A percentile compares a stretch with the other conserved stretches of the same genome.
These are phyloP conservation scores for Platycercus adscitus DNA, from an alignment of 2,113 vertebrate species.

Conservation along the genomic window DNA sequence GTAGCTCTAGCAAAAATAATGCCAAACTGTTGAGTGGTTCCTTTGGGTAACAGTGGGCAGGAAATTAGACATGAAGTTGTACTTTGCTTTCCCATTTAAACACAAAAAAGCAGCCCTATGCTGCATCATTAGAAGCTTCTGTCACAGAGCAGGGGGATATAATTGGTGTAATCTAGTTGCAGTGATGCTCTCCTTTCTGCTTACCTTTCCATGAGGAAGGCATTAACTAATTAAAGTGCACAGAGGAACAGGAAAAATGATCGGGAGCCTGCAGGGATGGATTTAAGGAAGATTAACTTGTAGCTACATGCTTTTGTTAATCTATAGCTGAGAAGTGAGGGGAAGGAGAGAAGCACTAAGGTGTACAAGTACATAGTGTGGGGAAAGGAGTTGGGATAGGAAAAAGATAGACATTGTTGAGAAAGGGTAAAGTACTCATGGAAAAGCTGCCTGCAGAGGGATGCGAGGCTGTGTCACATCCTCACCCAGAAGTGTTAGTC, in stretches of 20 bases:
- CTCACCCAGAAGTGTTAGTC: not conserved
- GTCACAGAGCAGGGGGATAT: not conserved
- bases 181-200: not conserved
- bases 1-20: not conserved
- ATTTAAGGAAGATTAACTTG: not conserved
- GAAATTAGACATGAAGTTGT: not conserved
- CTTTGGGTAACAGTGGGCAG: not conserved
- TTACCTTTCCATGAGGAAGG: not conserved
- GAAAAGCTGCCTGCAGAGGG: not conserved
- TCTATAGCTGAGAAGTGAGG: not conserved
- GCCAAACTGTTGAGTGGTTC: not conserved
- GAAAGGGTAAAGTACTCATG: not conserved
- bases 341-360: not conserved
- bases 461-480: not conserved
- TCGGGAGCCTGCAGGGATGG: not conserved
- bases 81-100: not conserved
- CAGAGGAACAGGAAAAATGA: not conserved
- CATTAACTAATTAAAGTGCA: not conserved
- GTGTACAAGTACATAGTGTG: rapidly evolving
- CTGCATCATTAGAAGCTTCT: not conserved
- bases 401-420: not conserved
- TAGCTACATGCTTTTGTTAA: not conserved
- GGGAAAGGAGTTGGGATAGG: not conserved
- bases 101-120: not conserved
- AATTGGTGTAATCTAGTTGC: not conserved